Evolutionary conservation across 2,797 vertebrate genomes (phyloP).

Genomic region (Mormyrops attenuatus): DNA sequence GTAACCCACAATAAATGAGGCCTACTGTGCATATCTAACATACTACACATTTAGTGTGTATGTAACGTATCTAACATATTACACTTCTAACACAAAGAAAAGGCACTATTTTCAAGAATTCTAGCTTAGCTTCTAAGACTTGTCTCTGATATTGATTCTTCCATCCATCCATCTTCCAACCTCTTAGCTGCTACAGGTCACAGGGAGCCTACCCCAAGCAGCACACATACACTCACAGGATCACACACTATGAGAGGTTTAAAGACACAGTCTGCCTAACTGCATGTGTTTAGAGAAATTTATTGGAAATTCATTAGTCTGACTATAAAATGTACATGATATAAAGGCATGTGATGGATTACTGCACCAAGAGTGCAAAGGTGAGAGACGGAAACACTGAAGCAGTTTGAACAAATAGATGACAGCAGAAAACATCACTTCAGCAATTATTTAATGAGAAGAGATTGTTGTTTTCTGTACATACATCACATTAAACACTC

Average conservation of each 20-base stretch:
- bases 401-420: constrained; percentile 59
- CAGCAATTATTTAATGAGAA: constrained; percentile 58
- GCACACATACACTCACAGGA: neutral
- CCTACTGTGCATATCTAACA: neutral
- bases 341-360: constrained; percentile 7
- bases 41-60: too few species aligned
- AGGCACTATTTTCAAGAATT: neutral
- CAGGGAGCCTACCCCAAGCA: neutral
- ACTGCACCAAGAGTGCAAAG: constrained; percentile 44
- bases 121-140: neutral
- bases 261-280: neutral
- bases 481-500: constrained; percentile 49
- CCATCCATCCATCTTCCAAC: neutral
- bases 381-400: constrained; percentile 53
- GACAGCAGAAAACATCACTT: constrained; percentile 53
- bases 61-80: neutral
- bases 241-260: neutral
- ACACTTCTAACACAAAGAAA: neutral
- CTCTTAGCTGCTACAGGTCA: neutral
- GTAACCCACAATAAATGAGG: neutral
- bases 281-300: constrained; percentile 5
- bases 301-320: constrained; percentile 26
- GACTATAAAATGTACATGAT: constrained; percentile 2
- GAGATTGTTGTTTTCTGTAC: constrained; percentile 47
- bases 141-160: neutral